phyloP scores from a whole-genome alignment of 2,113 vertebrate species.

The Platichthys stellatus region DNA sequence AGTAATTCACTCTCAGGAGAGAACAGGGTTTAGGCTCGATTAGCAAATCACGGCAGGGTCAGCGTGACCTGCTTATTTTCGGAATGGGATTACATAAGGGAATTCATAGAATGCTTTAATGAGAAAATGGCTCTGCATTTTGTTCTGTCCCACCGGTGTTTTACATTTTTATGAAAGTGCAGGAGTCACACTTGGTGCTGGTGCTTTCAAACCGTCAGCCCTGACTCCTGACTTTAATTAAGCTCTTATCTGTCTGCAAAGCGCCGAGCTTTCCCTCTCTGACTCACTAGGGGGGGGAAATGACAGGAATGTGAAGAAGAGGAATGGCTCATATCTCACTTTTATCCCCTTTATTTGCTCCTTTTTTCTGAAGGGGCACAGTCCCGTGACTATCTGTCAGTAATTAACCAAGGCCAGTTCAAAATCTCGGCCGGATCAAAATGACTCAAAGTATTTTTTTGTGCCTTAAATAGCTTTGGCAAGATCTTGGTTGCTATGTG shows the following conservation, averaged over 20 bases:
- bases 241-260: conserved; percentile 68
- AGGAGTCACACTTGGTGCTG: conserved; percentile 39
- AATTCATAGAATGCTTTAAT: conserved; percentile 60
- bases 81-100: conserved; percentile 49
- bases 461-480: neutral
- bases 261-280: conserved; percentile 51
- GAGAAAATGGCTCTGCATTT: conserved; percentile 54
- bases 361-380: conserved; percentile 38
- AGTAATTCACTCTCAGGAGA: conserved; percentile 34
- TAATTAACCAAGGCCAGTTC: conserved; percentile 49
- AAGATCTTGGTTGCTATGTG: neutral
- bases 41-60: conserved; percentile 41
- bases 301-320: conserved; percentile 63
- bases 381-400: conserved; percentile 35
- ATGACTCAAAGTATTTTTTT: conserved; percentile 21
- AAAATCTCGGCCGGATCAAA: conserved; percentile 22
- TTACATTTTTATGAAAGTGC: conserved; percentile 70
- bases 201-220: conserved; percentile 46
- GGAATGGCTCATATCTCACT: conserved; percentile 49
- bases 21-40: neutral
- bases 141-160: conserved; percentile 58
- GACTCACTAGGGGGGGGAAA: conserved; percentile 41
- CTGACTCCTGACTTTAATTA: conserved; percentile 76
- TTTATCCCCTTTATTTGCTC: conserved; percentile 34
- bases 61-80: conserved; percentile 45